Evolutionary conservation across 2,113 vertebrate genomes (phyloP), one percentile per base, ranked within the genome.

Genomic region (Poecilia latipinna): DNA sequence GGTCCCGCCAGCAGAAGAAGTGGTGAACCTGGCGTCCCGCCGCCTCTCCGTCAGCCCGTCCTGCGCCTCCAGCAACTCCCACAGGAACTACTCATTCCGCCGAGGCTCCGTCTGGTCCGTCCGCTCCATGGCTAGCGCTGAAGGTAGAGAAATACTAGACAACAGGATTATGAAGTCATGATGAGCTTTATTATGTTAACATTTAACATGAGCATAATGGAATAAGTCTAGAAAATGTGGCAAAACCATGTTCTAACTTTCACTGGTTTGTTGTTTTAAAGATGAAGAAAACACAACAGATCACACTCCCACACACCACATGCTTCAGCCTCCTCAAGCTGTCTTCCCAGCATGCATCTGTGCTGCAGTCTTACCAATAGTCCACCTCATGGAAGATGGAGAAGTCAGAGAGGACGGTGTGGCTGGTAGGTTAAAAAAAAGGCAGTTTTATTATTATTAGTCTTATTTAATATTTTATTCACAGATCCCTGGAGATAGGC

Each of bases 311-410:
- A 99, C 97, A 44, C 98, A 99, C 72, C 97, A 99, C 7, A 95
- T 97, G 83, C 93, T 97, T 13, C 98, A 99, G 29, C 98, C 98
- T 0, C 98, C 98, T 0, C 98, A 99, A 81, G 97, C 97, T 2
- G 98, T 99, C 63, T 99, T 99, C 92, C 98, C 98, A 91, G 97
- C 98, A 0, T 99, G 98, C 92, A 99, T 99, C 85, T 99, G 98
- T 93, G 98, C 98, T 12, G 96, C 97, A 0, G 97, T 99, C 37
- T 93, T 99, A 8, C 98, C 98, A 10, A 99, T 99, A 39, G 98
- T 99, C 75, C 98, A 99, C 77, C 90, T 99, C 68, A 98, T 99
- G 98, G 98, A 99, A 90, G 98, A 99, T 0, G 97, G 98, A 48
- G 97, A 98, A 82, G 97, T 99, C 74, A 95, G 97, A 42, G 98